Evolutionary conservation across 2,113 vertebrate species (phyloP), one percentile per base, ranked within the genome.

Genomic region (Corydoras maculifer): DNA sequence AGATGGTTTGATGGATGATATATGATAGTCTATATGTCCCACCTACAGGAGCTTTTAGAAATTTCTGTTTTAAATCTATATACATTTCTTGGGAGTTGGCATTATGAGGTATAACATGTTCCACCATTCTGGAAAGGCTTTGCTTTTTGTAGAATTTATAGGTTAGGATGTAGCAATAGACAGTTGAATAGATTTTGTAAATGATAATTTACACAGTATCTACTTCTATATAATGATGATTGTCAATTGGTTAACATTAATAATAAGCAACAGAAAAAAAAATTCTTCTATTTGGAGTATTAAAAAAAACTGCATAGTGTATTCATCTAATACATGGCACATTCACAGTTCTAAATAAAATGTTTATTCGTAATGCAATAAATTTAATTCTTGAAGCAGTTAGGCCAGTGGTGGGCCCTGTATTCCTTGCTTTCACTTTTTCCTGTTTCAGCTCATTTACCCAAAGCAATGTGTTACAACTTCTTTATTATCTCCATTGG

Each of bases 401-500:
- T 58, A 57, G 89, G 88, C 91, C 90, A 88, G 13, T 86, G 90
- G 50, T 54, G 90, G 91, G 89, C 85, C 88, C 90, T 88, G 82
- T 67, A 88, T 92, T 89, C 88, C 90, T 85, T 81, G 88, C 90
- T 84, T 67, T 88, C 91, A 90, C 88, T 90, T 85, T 83, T 89
- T 90, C 91, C 88, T 90, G 88, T 88, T 92, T 89, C 87, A 90
- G 87, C 90, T 93, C 90, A 94, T 93, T 94, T 93, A 93, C 90
- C 90, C 88, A 91, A 92, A 77, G 87, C 91, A 94, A 92, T 93
- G 92, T 93, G 91, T 92, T 92, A 92, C 90, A 89, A 88, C 90
- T 93, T 91, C 92, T 89, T 93, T 92, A 92, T 93, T 92, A 92
- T 91, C 91, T 93, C 91, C 90, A 89, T 85, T 90, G 92, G 91